These are phyloP conservation scores for Podarcis muralis DNA, from an alignment of 2,113 vertebrate genomes.

Conservation along the genomic window DNA sequence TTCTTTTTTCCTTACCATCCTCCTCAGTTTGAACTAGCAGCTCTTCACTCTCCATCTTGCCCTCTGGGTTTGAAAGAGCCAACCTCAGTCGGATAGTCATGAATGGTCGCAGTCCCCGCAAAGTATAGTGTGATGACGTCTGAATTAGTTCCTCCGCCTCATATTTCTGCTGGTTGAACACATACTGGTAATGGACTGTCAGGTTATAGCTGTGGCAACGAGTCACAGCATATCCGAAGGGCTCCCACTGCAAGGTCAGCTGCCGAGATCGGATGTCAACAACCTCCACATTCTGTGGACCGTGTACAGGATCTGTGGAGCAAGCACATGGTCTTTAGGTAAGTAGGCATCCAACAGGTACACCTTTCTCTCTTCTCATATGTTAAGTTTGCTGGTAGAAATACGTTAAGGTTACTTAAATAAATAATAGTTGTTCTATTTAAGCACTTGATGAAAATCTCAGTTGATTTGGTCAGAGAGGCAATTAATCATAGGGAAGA, in stretches of 20 bases:
- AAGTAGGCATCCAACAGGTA: neutral
- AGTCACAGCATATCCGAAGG: slow-evolving; percentile 92
- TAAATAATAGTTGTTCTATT: neutral
- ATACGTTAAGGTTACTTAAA: no score
- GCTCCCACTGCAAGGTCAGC: slow-evolving; percentile 96
- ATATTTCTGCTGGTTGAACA: slow-evolving; percentile 93
- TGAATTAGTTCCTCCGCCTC: slow-evolving; percentile 90
- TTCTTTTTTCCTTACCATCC: slow-evolving; percentile 82
- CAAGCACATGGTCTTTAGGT: neutral
- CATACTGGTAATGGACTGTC: slow-evolving; percentile 95
- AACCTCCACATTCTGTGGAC: slow-evolving; percentile 92
- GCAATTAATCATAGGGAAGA: neutral
- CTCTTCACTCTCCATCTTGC: slow-evolving; percentile 94
- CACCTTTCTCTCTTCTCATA: neutral
- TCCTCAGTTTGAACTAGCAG: slow-evolving; percentile 95
- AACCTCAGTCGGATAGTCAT: slow-evolving; percentile 89
- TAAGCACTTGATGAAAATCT: neutral
- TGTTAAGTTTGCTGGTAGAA: neutral
- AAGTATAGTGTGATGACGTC: slow-evolving; percentile 93
- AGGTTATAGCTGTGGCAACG: slow-evolving; percentile 98
- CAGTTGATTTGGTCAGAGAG: neutral
- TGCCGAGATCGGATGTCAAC: slow-evolving; percentile 93
- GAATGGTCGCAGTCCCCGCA: slow-evolving; percentile 90
- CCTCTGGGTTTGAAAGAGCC: slow-evolving; percentile 93
- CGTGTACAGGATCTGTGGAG: slow-evolving; percentile 89